Evolutionary conservation across 1,140 invertebrate species (phyloP).

Genomic region (Drosophila pseudoobscura): DNA sequence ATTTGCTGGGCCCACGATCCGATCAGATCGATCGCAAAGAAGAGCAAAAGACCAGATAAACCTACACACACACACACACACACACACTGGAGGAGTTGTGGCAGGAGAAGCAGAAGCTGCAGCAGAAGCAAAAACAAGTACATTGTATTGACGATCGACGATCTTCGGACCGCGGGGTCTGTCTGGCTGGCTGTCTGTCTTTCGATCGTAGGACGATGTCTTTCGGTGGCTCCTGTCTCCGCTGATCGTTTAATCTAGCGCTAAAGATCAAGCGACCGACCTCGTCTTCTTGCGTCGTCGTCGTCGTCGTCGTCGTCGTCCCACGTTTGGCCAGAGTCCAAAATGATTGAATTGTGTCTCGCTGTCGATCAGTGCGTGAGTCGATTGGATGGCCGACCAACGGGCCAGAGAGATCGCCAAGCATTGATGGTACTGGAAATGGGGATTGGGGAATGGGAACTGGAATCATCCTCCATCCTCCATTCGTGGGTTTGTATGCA

Average conservation of each 20-base stretch:
- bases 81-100: conserved; percentile 2
- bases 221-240: conserved; percentile 27
- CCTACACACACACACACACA: conserved; percentile 60
- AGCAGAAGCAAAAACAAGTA: conserved; percentile 52
- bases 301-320: conserved; percentile 43
- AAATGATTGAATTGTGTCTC: conserved; percentile 83
- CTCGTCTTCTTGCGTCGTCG: conserved; percentile 46
- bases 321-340: conserved; percentile 26
- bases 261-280: conserved; percentile 72
- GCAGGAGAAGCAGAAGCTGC: background rate
- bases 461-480: no score
- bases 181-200: background rate
- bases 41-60: conserved; percentile 32
- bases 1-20: conserved; percentile 61
- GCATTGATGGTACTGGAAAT: conserved; percentile 48
- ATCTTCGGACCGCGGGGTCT: conserved; percentile 3
- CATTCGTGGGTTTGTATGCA: conserved; percentile 66
- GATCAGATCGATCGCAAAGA: background rate
- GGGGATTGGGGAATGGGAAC: conserved; percentile 7
- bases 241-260: conserved; percentile 81
- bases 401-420: conserved; percentile 45
- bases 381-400: conserved; percentile 18
- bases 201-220: no score
- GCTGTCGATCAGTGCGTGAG: conserved; percentile 72
- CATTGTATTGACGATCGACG: conserved; percentile 1